Evolutionary conservation across 1,140 invertebrate species (phyloP), one percentile per base, ranked within the genome.

Genomic region (Elysia chlorotica): DNA sequence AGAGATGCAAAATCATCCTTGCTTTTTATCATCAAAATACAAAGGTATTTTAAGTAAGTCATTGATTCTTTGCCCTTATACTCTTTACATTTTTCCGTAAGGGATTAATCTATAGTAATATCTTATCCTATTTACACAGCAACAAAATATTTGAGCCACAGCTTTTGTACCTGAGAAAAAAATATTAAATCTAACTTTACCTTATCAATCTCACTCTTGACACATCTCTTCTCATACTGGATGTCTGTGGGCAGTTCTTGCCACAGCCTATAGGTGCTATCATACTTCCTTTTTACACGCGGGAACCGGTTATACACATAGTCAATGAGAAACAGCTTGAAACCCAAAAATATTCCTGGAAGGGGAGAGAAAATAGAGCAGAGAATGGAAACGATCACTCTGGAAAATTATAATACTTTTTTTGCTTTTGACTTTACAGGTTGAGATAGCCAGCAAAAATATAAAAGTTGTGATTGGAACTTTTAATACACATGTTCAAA

Each of bases 251-350:
- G 87, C 21, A 89, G 76, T 2, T 81, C 66, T 59, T 81, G 76
- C 87, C 87, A 88, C 25, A 88, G 76, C 72, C 79, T 77, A 17
- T 83, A 80, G 4, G 83, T 79, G 10, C 83, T 81, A 71, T 89
- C 87, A 71, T 88, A 87, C 62, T 87, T 88, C 62, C 81, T 78
- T 65, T 84, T 83, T 2, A 89, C 70, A 66, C 85, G 79, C 41
- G 88, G 88, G 76, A 86, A 89, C 53, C 81, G 76, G 62, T 83
- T 82, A 74, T 85, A 88, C 10, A 88, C 71, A 68, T 84, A 86
- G 68, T 89, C 85, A 53, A 89, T 76, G 23, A 89, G 75, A 67
- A 89, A 89, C 48, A 89, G 63, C 76, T 88, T 88, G 2, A 88
- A 61, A 21, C 87, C 87, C 6, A 86, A 56, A 41, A 72, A 78